phyloP scores from a whole-genome alignment of 2,888 invertebrate genomes.

The Idaea biselata region DNA sequence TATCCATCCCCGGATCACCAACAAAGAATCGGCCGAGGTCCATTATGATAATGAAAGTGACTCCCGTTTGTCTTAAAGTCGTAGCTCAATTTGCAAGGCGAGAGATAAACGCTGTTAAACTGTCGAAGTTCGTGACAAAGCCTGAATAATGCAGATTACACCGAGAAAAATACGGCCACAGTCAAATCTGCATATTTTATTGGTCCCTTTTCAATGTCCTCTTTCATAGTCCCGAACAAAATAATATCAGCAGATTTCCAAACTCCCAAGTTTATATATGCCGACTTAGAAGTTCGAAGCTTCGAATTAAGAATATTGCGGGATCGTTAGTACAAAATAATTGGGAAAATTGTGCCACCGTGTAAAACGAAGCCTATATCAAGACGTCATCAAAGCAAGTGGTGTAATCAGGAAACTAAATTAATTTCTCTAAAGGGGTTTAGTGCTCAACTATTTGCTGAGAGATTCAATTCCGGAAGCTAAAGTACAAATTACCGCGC shows the following conservation, averaged over 20 bases:
- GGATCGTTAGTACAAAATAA: neutral
- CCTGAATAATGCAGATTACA: slow-evolving; percentile 81
- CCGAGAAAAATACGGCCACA: slow-evolving; percentile 78
- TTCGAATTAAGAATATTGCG: neutral
- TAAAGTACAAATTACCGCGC: slow-evolving; percentile 49
- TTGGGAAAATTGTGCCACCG: neutral
- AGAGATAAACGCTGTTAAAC: slow-evolving; percentile 81
- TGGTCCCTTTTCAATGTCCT: slow-evolving; percentile 70
- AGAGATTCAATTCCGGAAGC: slow-evolving; percentile 49
- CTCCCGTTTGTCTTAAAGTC: slow-evolving; percentile 81
- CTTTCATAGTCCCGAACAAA: slow-evolving; percentile 51
- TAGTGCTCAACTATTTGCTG: slow-evolving; percentile 39
- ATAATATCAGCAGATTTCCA: slow-evolving; percentile 43
- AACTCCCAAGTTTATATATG: slow-evolving; percentile 26
- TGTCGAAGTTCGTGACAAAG: slow-evolving; percentile 81
- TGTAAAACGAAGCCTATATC: neutral
- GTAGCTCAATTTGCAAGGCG: slow-evolving; percentile 81
- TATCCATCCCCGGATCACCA: slow-evolving; percentile 67
- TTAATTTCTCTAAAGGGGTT: slow-evolving; percentile 44
- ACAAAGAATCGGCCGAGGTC: slow-evolving; percentile 75
- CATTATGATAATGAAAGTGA: slow-evolving; percentile 80
- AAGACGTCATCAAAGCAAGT: slow-evolving; percentile 29
- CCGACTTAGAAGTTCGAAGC: neutral
- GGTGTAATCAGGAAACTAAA: slow-evolving; percentile 38
- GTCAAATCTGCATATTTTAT: slow-evolving; percentile 80